Evolutionary conservation across 2,113 vertebrate genomes (phyloP), one percentile per base, ranked within the genome.

Genomic region (Phyllostomus hastatus): DNA sequence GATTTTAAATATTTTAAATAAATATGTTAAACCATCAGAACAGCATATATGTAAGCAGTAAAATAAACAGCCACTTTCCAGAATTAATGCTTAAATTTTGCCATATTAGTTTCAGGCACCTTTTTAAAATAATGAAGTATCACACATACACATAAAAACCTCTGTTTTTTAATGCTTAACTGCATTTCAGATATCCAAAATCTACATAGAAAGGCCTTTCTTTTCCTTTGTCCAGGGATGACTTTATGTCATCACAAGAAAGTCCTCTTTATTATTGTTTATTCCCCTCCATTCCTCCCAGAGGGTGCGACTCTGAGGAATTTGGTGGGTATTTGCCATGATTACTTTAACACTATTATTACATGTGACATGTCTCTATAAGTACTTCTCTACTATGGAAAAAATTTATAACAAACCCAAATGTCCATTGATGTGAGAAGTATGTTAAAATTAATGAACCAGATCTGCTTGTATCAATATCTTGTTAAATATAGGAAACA

Each of bases 151-250:
- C 17, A 48, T 48, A 46, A 64, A 54, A 75, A 2, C 59, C 24
- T 76, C 48, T 33, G 28, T 43, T 59, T 90, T 90, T 79, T 52
- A 54, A 41, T 59, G 79, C 79, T 67, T 66, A 69, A 35, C 82
- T 41, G 28, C 82, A n/a, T 57, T 38, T 95, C 75, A 95, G 84
- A 54, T 38, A 48, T 64, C 52, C 86, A 84, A 66, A 84, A 11
- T 91, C 35, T 66, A 96, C 67, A 94, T 12, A 85, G 11, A 28
- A 76, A 97, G 54, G 19, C 67, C 67, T 92, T 38, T 3, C 1
- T 52, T 84, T 17, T 35, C 83, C 85, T 94, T 95, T 73, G 90
- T 76, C 54, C 5, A 92, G 35, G 50, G 85, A 92, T 83, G 97
- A 91, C 91, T 57, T 96, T 28, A 17, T 16, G 73, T 91, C 90